These are phyloP conservation scores for Pissodes strobi DNA, from an alignment of 1,140 invertebrate genomes.

Conservation along the genomic window DNA sequence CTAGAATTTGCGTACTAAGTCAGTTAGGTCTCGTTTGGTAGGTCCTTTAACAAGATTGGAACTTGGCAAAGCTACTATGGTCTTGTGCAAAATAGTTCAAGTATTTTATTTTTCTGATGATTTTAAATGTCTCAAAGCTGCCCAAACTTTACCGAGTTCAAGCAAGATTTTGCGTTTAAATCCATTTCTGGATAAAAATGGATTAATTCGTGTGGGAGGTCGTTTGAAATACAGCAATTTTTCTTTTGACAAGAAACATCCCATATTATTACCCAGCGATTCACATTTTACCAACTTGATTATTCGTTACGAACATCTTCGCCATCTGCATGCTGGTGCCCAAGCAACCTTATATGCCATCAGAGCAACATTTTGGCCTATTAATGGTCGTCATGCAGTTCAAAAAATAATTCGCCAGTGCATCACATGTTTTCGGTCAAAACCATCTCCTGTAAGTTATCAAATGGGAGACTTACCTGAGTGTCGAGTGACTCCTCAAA, in stretches of 20 bases:
- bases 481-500: neutral
- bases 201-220: neutral
- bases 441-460: neutral
- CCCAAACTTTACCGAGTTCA: too few species aligned
- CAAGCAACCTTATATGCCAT: neutral
- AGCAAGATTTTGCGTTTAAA: too few species aligned
- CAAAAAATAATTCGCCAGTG: neutral
- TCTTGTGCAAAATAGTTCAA: too few species aligned
- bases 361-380: neutral
- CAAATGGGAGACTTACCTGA: slow-evolving; percentile 5
- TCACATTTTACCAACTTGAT: neutral
- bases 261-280: neutral
- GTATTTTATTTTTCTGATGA: too few species aligned
- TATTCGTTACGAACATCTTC: neutral
- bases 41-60: too few species aligned
- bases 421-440: neutral
- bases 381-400: neutral
- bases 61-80: too few species aligned
- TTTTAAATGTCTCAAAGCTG: too few species aligned
- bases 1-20: too few species aligned
- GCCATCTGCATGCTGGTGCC: too few species aligned
- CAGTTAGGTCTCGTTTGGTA: too few species aligned
- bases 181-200: too few species aligned
- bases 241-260: neutral
- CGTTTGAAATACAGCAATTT: neutral